phyloP scores from a whole-genome alignment of 2,888 invertebrate species.

The Keiferia lycopersicella region DNA sequence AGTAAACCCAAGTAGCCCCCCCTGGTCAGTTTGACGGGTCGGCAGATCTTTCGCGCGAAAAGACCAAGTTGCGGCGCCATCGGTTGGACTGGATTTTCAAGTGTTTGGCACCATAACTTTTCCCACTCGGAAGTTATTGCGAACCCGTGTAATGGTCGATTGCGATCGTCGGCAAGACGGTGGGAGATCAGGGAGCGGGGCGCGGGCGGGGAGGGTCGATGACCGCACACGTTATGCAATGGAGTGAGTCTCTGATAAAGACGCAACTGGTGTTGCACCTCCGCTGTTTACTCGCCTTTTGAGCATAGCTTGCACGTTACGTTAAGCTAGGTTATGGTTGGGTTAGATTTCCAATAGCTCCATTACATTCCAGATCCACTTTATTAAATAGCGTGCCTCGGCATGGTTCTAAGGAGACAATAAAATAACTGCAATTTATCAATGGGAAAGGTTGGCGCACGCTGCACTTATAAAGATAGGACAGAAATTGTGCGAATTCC shows the following conservation, averaged over 20 bases:
- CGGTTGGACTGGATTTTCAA: slow-evolving; percentile 29
- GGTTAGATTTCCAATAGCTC: not conserved
- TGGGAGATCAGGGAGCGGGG: slow-evolving; percentile 35
- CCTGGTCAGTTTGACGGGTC: no score
- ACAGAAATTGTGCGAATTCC: slow-evolving; percentile 21
- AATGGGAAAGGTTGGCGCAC: slow-evolving; percentile 2
- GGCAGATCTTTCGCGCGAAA: not conserved
- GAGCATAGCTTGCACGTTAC: slow-evolving; percentile 20
- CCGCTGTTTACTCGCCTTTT: slow-evolving; percentile 27
- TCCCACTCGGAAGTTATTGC: slow-evolving; percentile 43
- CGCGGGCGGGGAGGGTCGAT: slow-evolving; percentile 38
- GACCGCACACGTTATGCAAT: slow-evolving; percentile 55
- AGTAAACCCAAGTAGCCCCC: no score
- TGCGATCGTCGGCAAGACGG: slow-evolving; percentile 35
- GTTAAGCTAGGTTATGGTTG: slow-evolving; percentile 31
- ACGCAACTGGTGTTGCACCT: slow-evolving; percentile 41
- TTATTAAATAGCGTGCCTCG: not conserved
- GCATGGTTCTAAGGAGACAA: slow-evolving; percentile 2
- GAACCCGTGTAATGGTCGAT: slow-evolving; percentile 34
- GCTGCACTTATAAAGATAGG: not conserved
- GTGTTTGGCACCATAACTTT: slow-evolving; percentile 27
- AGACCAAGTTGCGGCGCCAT: not conserved
- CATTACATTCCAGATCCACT: not conserved
- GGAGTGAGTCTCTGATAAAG: slow-evolving; percentile 41
- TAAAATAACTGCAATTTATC: slow-evolving; percentile 15